These are phyloP conservation scores for Emys orbicularis DNA, from an alignment of 2,797 vertebrate genomes.

Conservation along the genomic window DNA sequence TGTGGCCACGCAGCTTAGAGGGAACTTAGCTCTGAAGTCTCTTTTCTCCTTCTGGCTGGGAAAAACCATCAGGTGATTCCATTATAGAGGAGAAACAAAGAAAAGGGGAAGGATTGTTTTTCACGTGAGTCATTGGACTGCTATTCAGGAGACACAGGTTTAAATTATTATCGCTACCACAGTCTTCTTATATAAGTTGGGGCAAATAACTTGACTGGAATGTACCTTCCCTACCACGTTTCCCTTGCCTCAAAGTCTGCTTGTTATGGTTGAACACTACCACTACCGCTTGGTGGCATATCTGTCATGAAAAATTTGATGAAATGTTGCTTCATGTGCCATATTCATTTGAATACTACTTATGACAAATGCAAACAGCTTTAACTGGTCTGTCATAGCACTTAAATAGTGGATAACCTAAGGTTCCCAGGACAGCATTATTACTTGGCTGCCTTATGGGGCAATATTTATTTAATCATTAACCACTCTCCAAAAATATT, in stretches of 20 bases:
- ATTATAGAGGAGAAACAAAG: background rate
- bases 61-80: background rate
- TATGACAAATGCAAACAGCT: background rate
- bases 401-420: background rate
- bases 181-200: background rate
- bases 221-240: background rate
- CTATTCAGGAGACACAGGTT: background rate
- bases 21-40: background rate
- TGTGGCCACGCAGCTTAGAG: no score
- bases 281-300: rapidly evolving
- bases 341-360: background rate
- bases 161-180: background rate
- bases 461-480: conserved; percentile 38
- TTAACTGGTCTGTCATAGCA: background rate
- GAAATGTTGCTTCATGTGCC: background rate
- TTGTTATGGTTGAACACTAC: background rate
- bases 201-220: rapidly evolving
- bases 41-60: background rate
- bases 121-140: rapidly evolving
- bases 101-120: background rate
- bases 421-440: background rate
- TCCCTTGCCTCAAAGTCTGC: background rate
- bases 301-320: background rate
- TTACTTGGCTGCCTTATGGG: background rate
- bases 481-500: no score